Conservation (phyloP, 2,113 vertebrate species). For the Ptilonorhynchus violaceus region DNA sequence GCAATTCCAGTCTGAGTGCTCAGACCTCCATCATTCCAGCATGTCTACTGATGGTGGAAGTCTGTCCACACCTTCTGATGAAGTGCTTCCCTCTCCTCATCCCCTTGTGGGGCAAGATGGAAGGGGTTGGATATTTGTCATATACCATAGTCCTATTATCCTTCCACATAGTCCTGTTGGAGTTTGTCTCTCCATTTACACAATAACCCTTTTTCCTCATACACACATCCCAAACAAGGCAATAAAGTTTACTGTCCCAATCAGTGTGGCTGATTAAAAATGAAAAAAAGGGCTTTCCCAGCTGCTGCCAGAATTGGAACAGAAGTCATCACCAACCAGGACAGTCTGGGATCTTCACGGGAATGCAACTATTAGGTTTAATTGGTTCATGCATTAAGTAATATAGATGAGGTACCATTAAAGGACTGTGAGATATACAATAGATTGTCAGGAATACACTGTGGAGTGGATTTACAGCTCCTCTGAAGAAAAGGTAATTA, state of each 20-base stretch:
- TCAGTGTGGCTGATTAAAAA: neutral
- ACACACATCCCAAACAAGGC: neutral
- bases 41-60: rapidly evolving
- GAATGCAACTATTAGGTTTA: neutral
- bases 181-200: neutral
- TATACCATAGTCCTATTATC: neutral
- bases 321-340: neutral
- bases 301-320: neutral
- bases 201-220: neutral
- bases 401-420: neutral
- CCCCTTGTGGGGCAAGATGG: neutral
- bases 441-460: neutral
- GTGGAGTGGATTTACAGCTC: neutral
- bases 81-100: neutral
- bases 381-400: neutral
- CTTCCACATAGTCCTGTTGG: neutral
- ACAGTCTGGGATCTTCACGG: neutral
- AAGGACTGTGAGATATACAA: neutral
- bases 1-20: neutral
- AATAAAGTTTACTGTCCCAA: neutral
- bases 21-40: neutral
- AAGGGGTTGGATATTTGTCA: neutral
- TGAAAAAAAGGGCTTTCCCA: neutral
- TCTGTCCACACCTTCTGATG: neutral
- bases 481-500: neutral